phyloP scores from a whole-genome alignment of 2,888 invertebrate genomes.

The Stenodera caucasica region DNA sequence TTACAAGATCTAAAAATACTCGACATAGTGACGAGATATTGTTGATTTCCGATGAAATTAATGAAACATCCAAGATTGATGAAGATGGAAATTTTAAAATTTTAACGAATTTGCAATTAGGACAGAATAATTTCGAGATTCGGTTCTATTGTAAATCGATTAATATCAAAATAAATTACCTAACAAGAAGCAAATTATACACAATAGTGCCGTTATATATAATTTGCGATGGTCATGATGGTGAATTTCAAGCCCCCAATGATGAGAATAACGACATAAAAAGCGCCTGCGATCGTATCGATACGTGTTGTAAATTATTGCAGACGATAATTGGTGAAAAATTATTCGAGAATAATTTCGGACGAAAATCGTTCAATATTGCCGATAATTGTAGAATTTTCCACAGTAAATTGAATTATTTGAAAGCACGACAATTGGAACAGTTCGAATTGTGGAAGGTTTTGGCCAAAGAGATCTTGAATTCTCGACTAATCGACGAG shows the following conservation, averaged over 20 bases:
- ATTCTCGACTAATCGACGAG: conserved; percentile 64
- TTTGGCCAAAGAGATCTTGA: conserved; percentile 83
- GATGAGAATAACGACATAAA: conserved; percentile 61
- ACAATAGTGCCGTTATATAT: conserved; percentile 81
- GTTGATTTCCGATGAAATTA: not conserved
- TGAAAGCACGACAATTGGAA: conserved; percentile 71
- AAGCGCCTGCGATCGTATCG: conserved; percentile 75
- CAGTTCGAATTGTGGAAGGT: conserved; percentile 80
- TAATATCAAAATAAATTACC: conserved; percentile 60
- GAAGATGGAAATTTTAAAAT: conserved; percentile 67
- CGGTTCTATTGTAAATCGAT: conserved; percentile 58
- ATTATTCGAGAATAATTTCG: conserved; percentile 75
- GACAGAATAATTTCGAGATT: conserved; percentile 58
- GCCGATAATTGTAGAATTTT: conserved; percentile 77
- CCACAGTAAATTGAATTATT: conserved; percentile 69
- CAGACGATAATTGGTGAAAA: conserved; percentile 89
- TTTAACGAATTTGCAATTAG: conserved; percentile 64
- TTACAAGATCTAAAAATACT: conserved; percentile 23
- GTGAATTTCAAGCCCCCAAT: conserved; percentile 69
- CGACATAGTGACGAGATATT: conserved; percentile 12
- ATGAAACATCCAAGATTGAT: not conserved
- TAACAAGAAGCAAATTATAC: conserved; percentile 60
- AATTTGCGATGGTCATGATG: conserved; percentile 78
- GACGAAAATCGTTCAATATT: conserved; percentile 79
- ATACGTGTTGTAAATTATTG: conserved; percentile 75